Conservation (phyloP, 2,113 vertebrate genomes). For the Psilopsiagon aymara region DNA sequence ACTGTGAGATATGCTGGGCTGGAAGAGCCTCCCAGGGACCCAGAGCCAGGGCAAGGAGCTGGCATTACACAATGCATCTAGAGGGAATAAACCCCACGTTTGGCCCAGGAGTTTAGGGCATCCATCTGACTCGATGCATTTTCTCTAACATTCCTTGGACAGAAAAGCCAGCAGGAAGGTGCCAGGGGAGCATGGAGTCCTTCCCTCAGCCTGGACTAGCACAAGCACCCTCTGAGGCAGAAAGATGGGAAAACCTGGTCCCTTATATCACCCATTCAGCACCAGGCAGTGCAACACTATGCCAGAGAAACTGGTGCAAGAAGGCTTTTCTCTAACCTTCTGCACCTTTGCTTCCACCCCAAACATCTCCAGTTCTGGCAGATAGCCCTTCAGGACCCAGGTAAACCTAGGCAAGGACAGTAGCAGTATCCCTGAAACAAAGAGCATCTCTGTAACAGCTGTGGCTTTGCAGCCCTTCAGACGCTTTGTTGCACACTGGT, state of each 20-base stretch:
- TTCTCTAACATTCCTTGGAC: background rate
- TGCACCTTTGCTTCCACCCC: background rate
- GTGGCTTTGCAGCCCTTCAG: background rate
- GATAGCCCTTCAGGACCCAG: background rate
- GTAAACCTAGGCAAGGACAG: background rate
- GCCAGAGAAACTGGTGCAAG: background rate
- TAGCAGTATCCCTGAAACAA: rapidly evolving
- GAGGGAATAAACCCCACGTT: background rate
- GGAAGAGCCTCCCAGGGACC: background rate
- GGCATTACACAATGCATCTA: rapidly evolving
- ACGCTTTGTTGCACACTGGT: rapidly evolving
- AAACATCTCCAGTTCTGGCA: background rate
- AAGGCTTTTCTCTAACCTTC: background rate
- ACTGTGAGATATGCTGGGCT: background rate
- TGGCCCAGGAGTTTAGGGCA: background rate
- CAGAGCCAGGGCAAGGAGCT: background rate
- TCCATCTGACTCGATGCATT: background rate
- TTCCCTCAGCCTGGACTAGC: background rate
- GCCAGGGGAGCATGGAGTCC: background rate
- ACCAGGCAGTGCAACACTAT: background rate
- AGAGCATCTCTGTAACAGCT: background rate
- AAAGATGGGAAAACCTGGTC: background rate
- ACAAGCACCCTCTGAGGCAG: background rate
- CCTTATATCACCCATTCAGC: background rate
- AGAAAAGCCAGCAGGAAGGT: background rate